These are phyloP conservation scores for Dryobotodes eremita DNA, from an alignment of 2,888 invertebrate species.

Conservation along the genomic window DNA sequence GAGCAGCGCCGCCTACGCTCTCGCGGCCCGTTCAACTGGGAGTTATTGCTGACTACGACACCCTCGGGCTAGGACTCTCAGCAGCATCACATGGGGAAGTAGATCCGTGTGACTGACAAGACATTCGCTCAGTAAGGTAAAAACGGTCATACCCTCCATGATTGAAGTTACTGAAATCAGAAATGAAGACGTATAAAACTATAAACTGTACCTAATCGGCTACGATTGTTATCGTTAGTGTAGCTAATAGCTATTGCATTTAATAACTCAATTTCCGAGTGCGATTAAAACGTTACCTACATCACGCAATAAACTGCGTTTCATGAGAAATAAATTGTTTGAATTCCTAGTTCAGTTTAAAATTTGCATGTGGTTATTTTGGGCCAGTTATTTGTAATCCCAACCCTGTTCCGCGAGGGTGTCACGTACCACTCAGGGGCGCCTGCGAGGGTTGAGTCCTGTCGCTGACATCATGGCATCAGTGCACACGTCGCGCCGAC, in stretches of 20 bases:
- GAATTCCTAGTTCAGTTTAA: not conserved
- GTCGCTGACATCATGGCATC: slow-evolving; percentile 29
- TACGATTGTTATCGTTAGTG: slow-evolving; percentile 11
- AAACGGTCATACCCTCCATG: too few species aligned
- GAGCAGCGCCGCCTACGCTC: slow-evolving; percentile 30
- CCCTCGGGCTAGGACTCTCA: slow-evolving; percentile 9
- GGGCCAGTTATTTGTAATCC: not conserved
- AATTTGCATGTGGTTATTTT: not conserved
- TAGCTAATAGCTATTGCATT: slow-evolving; percentile 9
- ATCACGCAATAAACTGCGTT: not conserved
- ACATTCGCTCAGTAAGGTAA: not conserved
- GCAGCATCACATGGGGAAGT: not conserved
- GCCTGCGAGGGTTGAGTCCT: slow-evolving; percentile 20
- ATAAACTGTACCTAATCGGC: slow-evolving; percentile 1
- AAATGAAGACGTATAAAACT: not conserved
- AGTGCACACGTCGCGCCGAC: slow-evolving; percentile 40
- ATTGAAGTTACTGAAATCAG: slow-evolving; percentile 1
- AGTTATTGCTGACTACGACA: slow-evolving; percentile 33
- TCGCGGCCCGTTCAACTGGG: slow-evolving; percentile 32
- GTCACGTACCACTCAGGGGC: slow-evolving; percentile 1
- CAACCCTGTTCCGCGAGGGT: not conserved
- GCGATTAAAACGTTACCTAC: slow-evolving; percentile 16
- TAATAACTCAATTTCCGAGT: slow-evolving; percentile 11
- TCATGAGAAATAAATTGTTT: not conserved
- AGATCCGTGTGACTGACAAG: not conserved